Percentiles rank a stretch among this genome's conserved stretches.
phyloP scores from a whole-genome alignment of 2,888 invertebrate genomes.

The Leptopterna dolabrata region DNA sequence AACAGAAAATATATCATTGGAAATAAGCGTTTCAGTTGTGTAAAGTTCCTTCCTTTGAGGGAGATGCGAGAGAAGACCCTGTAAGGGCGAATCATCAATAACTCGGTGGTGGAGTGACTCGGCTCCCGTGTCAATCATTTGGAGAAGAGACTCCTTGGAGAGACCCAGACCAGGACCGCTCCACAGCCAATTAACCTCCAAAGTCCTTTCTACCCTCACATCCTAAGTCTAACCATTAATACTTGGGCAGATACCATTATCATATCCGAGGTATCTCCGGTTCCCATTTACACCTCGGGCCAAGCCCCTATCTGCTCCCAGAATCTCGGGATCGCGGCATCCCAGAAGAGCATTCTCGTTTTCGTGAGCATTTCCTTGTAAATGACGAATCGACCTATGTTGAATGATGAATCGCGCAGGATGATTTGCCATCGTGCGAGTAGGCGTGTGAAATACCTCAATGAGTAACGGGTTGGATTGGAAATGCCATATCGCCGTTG shows the following conservation, averaged over 20 bases:
- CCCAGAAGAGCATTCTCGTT: neutral
- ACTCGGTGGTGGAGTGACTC: constrained; percentile 48
- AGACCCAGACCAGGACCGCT: neutral
- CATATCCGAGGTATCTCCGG: constrained; percentile 46
- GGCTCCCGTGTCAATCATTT: constrained; percentile 54
- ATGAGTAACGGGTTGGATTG: neutral
- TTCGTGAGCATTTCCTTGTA: neutral
- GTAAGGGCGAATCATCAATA: constrained; percentile 48
- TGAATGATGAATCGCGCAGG: constrained; percentile 1
- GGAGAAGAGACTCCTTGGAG: constrained; percentile 8
- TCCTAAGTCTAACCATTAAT: constrained; percentile 35
- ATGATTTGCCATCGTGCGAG: neutral
- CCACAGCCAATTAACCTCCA: constrained; percentile 42
- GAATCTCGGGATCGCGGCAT: constrained; percentile 8
- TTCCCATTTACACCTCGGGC: constrained; percentile 45
- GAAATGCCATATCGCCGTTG: neutral
- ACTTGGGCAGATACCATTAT: constrained; percentile 48
- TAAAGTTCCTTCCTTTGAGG: neutral
- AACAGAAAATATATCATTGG: neutral
- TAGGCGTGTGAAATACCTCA: neutral
- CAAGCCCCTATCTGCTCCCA: neutral
- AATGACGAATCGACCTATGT: neutral
- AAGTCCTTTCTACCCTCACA: neutral
- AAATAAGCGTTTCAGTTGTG: neutral
- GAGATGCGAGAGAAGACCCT: constrained; percentile 17